Conservation (phyloP, 2,113 vertebrate genomes). For the Malurus cyaneus region DNA sequence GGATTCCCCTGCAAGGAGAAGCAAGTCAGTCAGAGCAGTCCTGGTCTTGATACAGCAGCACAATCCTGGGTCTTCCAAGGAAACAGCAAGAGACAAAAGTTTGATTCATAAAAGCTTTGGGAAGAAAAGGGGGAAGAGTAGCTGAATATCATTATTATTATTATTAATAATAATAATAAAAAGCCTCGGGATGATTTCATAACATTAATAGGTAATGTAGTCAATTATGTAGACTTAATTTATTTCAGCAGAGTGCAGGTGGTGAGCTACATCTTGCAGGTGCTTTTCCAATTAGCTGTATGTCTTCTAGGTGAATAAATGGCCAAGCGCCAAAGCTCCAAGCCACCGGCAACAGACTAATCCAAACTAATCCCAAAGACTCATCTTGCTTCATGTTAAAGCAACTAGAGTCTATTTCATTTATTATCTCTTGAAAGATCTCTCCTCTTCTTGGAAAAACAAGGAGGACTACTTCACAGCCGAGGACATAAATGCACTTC, state of each 20-base stretch:
- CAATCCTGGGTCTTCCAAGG: background rate
- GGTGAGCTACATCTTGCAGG: conserved; percentile 60
- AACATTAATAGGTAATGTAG: conserved; percentile 59
- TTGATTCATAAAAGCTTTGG: conserved; percentile 31
- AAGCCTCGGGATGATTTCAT: conserved; percentile 54
- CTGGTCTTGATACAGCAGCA: background rate
- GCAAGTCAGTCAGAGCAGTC: background rate
- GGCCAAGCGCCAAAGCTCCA: conserved; percentile 11
- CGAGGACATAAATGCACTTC: conserved; percentile 11
- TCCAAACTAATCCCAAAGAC: conserved; percentile 46
- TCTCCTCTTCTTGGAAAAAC: conserved; percentile 31
- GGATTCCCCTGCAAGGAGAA: background rate
- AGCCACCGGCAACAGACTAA: conserved; percentile 63
- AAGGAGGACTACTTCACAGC: background rate
- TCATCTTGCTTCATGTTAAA: conserved; percentile 53
- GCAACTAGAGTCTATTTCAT: conserved; percentile 21
- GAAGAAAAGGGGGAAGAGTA: background rate
- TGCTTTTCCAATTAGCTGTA: conserved; percentile 68
- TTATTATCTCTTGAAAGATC: conserved; percentile 57
- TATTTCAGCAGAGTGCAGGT: conserved; percentile 67
- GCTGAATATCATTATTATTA: background rate
- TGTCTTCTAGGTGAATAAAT: conserved; percentile 64
- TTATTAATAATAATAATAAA: background rate
- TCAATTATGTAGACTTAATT: conserved; percentile 64
- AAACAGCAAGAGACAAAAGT: conserved; percentile 1